Percentiles rank a stretch among this genome's conserved stretches.
These are phyloP conservation scores for Drosophila kohkoa DNA, from an alignment of 1,140 invertebrate genomes.

Conservation along the genomic window DNA sequence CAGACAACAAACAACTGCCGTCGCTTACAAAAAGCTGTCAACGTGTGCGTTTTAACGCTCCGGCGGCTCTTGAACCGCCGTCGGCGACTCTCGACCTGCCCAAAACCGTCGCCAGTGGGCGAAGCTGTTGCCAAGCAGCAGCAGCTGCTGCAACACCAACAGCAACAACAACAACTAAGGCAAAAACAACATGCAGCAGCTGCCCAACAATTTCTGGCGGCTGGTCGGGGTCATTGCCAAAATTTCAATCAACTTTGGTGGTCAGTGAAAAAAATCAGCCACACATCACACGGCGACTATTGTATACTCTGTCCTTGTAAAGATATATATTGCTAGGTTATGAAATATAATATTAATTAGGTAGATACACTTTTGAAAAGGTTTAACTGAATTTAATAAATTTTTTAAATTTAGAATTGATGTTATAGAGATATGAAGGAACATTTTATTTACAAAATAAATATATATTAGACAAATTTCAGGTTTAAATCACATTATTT, in stretches of 20 bases:
- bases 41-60: conserved; percentile 80
- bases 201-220: conserved; percentile 51
- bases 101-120: conserved; percentile 48
- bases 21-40: conserved; percentile 70
- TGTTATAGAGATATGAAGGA: too few relatives aligned
- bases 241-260: conserved; percentile 72
- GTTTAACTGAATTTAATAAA: too few relatives aligned
- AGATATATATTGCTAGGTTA: neutral
- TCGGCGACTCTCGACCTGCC: conserved; percentile 26
- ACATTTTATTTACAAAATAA: too few relatives aligned
- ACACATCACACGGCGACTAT: neutral
- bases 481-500: too few relatives aligned
- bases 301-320: conserved; percentile 11
- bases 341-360: too few relatives aligned
- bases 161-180: conserved; percentile 31
- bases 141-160: conserved; percentile 54
- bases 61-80: conserved; percentile 29
- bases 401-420: too few relatives aligned
- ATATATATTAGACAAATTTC: too few relatives aligned
- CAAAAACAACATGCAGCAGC: conserved; percentile 48
- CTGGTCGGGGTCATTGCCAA: conserved; percentile 66
- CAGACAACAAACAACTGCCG: conserved; percentile 56
- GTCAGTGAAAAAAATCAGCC: conserved; percentile 25
- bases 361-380: too few relatives aligned
- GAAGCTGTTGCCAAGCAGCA: conserved; percentile 52